Conservation (phyloP, 2,797 vertebrate species). For the Scyliorhinus canicula region DNA sequence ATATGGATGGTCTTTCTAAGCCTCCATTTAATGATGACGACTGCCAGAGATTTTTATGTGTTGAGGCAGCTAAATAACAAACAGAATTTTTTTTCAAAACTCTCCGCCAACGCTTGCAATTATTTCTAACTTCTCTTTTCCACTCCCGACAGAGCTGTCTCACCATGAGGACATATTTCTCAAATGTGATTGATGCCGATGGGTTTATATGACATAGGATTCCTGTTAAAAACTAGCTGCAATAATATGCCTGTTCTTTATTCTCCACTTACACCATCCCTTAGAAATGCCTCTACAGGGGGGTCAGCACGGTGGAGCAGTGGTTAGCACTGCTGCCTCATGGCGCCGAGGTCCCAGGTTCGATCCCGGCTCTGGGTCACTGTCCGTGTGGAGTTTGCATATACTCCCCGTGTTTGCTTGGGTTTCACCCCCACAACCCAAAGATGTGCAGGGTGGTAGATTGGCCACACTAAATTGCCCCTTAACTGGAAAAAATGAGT, state of each 20-base stretch:
- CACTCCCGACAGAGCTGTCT: neutral
- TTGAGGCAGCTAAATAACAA: neutral
- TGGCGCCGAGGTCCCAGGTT: too few species aligned
- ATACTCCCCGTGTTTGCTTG: too few species aligned
- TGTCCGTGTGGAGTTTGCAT: too few species aligned
- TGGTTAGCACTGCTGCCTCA: too few species aligned
- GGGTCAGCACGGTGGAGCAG: too few species aligned
- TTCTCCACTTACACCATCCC: neutral
- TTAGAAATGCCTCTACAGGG: neutral
- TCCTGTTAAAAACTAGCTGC: neutral
- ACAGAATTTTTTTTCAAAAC: constrained; percentile 4
- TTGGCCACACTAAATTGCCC: too few species aligned
- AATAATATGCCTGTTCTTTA: neutral
- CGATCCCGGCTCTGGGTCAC: too few species aligned
- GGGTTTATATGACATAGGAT: neutral
- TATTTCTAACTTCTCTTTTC: neutral
- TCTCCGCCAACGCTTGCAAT: neutral
- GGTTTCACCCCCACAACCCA: too few species aligned
- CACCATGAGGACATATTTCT: neutral
- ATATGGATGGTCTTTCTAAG: neutral
- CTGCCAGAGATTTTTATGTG: neutral
- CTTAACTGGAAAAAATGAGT: too few species aligned
- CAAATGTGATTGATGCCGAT: neutral
- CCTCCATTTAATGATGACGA: neutral
- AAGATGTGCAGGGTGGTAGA: too few species aligned